A percentile compares a stretch with the other conserved stretches of the same genome.
phyloP scores from a whole-genome alignment of 2,113 vertebrate species.

The Menidia beryllina region DNA sequence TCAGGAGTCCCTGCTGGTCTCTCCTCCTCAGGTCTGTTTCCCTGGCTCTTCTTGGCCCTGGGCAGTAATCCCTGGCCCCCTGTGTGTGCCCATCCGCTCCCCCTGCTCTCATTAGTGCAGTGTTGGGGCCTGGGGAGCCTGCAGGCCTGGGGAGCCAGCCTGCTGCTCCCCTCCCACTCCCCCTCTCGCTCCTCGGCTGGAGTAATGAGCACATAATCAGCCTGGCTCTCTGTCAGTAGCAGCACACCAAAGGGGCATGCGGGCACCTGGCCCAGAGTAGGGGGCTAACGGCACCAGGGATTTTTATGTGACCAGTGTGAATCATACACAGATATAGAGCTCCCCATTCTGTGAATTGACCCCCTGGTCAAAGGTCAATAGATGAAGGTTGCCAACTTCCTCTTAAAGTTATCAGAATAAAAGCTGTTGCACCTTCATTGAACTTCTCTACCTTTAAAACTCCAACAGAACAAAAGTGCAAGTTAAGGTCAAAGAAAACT shows the following conservation, averaged over 20 bases:
- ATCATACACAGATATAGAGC: slow-evolving; percentile 27
- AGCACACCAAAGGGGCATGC: slow-evolving; percentile 75
- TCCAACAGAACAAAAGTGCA: slow-evolving; percentile 6
- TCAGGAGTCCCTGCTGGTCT: slow-evolving; percentile 62
- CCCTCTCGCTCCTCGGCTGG: slow-evolving; percentile 56
- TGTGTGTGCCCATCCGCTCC: slow-evolving; percentile 75
- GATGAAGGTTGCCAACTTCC: slow-evolving; percentile 50
- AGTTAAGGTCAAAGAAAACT: background rate
- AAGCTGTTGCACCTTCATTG: slow-evolving; percentile 36
- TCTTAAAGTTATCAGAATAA: slow-evolving; percentile 50
- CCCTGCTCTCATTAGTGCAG: slow-evolving; percentile 81
- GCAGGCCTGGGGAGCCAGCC: slow-evolving; percentile 76
- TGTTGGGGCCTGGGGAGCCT: slow-evolving; percentile 73
- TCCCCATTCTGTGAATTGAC: slow-evolving; percentile 57
- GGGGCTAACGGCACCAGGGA: slow-evolving; percentile 61
- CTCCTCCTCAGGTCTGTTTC: slow-evolving; percentile 64
- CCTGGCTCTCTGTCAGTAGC: slow-evolving; percentile 77
- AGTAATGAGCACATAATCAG: slow-evolving; percentile 84
- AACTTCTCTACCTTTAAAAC: slow-evolving; percentile 30
- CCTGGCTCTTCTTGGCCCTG: slow-evolving; percentile 71
- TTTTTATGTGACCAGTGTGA: slow-evolving; percentile 38
- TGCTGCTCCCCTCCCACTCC: slow-evolving; percentile 68
- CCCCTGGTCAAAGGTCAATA: slow-evolving; percentile 49
- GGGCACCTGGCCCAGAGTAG: slow-evolving; percentile 73
- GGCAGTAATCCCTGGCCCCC: slow-evolving; percentile 79